A percentile compares a stretch with the other conserved stretches of the same genome.
Conservation (phyloP, 2,888 invertebrate genomes). For the Torymus auratus region DNA sequence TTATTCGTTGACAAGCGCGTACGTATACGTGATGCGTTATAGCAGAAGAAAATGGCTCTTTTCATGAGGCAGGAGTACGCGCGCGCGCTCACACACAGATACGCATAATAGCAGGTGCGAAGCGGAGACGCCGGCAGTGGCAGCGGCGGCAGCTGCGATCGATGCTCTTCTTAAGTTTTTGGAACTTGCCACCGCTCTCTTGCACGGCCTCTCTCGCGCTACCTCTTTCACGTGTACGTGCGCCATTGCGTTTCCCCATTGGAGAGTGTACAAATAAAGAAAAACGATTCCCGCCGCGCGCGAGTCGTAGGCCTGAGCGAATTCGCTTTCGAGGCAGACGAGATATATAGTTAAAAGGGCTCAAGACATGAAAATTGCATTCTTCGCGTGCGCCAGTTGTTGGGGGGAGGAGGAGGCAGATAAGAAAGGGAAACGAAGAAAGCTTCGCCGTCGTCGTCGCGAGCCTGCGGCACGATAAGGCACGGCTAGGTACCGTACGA, state of each 20-base stretch:
- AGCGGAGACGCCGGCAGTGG: constrained; percentile 63
- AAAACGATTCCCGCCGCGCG: neutral
- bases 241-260: constrained; percentile 29
- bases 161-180: constrained; percentile 73
- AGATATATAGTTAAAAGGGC: constrained; percentile 32
- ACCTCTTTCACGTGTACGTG: constrained; percentile 6
- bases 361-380: constrained; percentile 57
- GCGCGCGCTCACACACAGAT: neutral
- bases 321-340: constrained; percentile 23
- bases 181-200: constrained; percentile 64
- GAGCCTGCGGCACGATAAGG: constrained; percentile 58
- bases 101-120: constrained; percentile 74
- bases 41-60: constrained; percentile 53
- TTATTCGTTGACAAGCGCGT: neutral
- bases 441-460: constrained; percentile 20
- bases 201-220: constrained; percentile 55
- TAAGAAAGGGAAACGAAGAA: constrained; percentile 56
- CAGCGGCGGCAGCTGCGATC: constrained; percentile 74
- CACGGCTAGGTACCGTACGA: constrained; percentile 60
- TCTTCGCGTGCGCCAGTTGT: neutral
- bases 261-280: constrained; percentile 24
- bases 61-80: constrained; percentile 18
- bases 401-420: constrained; percentile 8
- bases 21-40: constrained; percentile 37
- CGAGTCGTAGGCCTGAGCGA: constrained; percentile 30